Base-by-base conservation (phyloP, 1,140 invertebrate species). In the Mactra quadrangularis region DNA sequence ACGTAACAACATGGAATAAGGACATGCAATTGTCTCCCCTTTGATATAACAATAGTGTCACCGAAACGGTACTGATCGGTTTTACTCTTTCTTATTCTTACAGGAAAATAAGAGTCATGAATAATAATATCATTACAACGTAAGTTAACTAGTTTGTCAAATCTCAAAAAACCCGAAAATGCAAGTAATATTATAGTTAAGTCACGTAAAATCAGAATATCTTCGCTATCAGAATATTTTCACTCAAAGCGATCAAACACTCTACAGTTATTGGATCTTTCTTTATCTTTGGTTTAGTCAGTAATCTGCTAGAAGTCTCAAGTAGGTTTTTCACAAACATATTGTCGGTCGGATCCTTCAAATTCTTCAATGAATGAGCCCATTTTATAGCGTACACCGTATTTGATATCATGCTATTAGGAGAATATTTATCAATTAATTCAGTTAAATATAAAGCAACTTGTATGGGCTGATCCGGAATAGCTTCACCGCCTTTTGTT, bases 41-140 rank as follows among this genome's bases (percentile, higher is more conserved):
- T 66, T 2, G 25, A 31, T 57, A 83, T 83, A 22, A 68, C 59
- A 55, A 82, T 70, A 45, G 66, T 47, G 31, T 83, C 68, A 45
- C 81, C 81, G 17, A 62, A 22, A 47, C 71, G 59, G 31, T 79
- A 68, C 41, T 70, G 76, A 57, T 68, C 64, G 38, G 76, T 79
- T 68, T 68, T 55, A 25, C 35, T 70, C 47, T 66, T 53, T 19
- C 22, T 4, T 7, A 77, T 52, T 22, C 31, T 27, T 6, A 64
- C 9, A 13, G 11, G 11, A 31, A 62, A 50, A 64, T 77, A 64
- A 7, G 25, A 35, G 25, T 77, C 75, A 52, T 50, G 25, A 41
- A 77, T 50, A 33, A 15, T 50, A 27, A 77, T 45, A 74, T 74
- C 55, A 41, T 22, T 33, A 60, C 72, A 64, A 3, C n/a, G 3